These are phyloP conservation scores for Chionomys nivalis DNA, from an alignment of 2,113 vertebrate genomes.

Conservation along the genomic window DNA sequence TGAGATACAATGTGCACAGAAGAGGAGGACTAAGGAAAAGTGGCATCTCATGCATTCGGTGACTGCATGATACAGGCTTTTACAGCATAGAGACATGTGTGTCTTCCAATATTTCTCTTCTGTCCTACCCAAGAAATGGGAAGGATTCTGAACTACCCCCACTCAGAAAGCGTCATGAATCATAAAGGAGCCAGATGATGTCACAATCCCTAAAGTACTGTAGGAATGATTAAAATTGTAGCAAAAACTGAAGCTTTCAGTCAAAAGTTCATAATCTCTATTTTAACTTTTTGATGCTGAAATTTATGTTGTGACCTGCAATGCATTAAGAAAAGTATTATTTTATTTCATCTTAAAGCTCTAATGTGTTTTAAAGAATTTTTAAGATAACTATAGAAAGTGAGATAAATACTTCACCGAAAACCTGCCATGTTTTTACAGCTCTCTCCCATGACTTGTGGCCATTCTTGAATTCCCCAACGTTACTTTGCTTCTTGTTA, in stretches of 20 bases:
- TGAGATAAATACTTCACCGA: not conserved
- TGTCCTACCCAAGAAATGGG: not conserved
- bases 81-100: not conserved
- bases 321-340: not conserved
- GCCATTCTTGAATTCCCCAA: not conserved
- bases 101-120: not conserved
- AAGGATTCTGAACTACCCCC: not conserved
- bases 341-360: not conserved
- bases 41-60: not conserved
- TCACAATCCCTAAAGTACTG: not conserved
- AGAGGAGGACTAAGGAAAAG: not conserved
- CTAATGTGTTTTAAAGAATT: not conserved
- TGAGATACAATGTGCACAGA: not conserved
- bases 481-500: not conserved
- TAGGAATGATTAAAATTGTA: not conserved
- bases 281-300: not conserved
- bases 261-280: constrained; percentile 15
- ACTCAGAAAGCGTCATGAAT: not conserved
- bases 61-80: not conserved
- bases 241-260: not conserved
- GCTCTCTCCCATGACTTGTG: not conserved
- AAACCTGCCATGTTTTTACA: not conserved
- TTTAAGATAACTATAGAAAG: not conserved
- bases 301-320: not conserved
- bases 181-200: not conserved